These are phyloP conservation scores for Nerophis lumbriciformis DNA, from an alignment of 2,113 vertebrate genomes.

Conservation along the genomic window DNA sequence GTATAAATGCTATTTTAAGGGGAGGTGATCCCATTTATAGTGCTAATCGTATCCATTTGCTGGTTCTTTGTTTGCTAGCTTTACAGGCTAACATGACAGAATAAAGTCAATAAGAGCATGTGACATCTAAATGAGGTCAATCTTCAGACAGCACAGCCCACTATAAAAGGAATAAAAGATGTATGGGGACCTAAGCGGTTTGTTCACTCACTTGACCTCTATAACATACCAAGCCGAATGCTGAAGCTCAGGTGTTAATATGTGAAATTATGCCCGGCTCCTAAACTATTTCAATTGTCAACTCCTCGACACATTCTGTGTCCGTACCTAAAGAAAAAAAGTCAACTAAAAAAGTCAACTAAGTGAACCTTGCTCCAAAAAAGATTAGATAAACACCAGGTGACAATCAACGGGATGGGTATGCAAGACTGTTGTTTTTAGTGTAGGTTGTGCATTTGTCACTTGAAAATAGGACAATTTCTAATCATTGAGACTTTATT, in stretches of 20 bases:
- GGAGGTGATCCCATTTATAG: background rate
- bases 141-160: background rate
- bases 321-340: background rate
- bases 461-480: no score
- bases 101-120: background rate
- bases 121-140: background rate
- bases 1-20: background rate
- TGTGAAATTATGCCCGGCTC: background rate
- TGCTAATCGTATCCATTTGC: slow-evolving; percentile 16
- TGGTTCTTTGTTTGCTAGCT: background rate
- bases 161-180: no score
- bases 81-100: background rate
- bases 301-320: slow-evolving; percentile 16
- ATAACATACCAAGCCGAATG: no score
- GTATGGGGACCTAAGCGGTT: no score
- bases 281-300: slow-evolving; percentile 21
- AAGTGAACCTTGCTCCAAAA: background rate
- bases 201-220: no score
- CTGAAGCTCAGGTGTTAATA: background rate
- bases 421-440: background rate
- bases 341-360: no score
- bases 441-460: no score
- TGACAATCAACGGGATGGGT: background rate
- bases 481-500: no score
- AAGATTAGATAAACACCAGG: background rate